phyloP scores from a whole-genome alignment of 2,888 invertebrate species.

The Theretra japonica region DNA sequence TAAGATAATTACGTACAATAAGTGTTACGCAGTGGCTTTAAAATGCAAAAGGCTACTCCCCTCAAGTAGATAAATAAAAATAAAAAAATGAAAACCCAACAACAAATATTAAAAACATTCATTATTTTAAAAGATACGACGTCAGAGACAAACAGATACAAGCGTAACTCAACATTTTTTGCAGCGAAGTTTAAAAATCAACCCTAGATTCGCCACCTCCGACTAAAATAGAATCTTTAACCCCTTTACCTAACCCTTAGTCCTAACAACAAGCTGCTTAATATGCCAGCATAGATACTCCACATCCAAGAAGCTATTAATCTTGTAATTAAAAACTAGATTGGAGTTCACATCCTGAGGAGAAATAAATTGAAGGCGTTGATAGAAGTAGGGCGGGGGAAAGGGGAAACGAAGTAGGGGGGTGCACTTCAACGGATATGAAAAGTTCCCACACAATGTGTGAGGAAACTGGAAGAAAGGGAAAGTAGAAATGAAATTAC shows the following conservation, averaged over 20 bases:
- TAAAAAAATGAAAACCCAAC: no score
- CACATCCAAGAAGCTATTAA: slow-evolving; percentile 14
- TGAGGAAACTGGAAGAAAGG: neutral
- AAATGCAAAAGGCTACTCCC: no score
- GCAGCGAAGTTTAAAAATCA: no score
- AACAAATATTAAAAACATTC: no score
- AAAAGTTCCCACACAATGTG: slow-evolving; percentile 6
- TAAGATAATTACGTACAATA: no score
- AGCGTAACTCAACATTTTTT: no score
- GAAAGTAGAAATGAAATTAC: slow-evolving; percentile 3
- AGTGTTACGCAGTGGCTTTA: no score
- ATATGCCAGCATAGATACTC: neutral
- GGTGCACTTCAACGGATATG: slow-evolving; percentile 13
- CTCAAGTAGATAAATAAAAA: no score
- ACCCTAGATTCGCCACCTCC: no score
- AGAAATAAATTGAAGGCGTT: slow-evolving; percentile 26
- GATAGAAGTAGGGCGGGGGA: neutral
- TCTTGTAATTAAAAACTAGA: slow-evolving; percentile 24
- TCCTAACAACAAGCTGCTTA: neutral
- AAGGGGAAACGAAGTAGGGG: neutral
- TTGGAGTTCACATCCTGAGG: slow-evolving; percentile 24
- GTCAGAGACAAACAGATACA: no score
- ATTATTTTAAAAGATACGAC: no score
- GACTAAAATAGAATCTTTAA: no score
- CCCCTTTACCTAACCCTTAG: neutral